Conservation (phyloP, 2,113 vertebrate genomes). For the Rutilus rutilus region DNA sequence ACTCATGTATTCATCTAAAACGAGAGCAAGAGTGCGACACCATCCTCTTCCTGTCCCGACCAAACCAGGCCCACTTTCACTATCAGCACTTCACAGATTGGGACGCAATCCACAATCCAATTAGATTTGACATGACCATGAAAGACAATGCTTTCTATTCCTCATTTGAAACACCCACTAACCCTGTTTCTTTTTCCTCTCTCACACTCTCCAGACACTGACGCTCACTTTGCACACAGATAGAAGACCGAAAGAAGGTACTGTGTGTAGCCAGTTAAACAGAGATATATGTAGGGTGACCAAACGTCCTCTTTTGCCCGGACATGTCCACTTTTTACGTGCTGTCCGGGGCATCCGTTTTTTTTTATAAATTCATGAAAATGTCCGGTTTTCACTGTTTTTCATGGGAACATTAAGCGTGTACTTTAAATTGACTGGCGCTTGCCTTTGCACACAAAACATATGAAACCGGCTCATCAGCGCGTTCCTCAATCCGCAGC, state of each 20-base stretch:
- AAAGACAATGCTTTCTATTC: constrained; percentile 40
- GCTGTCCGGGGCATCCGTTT: no score
- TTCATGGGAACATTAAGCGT: no score
- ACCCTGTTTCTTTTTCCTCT: not conserved
- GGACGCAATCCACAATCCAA: constrained; percentile 51
- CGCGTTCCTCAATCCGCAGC: no score
- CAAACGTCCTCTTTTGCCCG: no score
- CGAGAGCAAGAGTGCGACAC: not conserved
- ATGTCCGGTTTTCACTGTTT: no score
- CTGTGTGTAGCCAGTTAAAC: not conserved
- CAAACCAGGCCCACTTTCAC: constrained; percentile 40
- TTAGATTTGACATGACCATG: constrained; percentile 48
- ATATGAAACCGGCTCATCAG: no score
- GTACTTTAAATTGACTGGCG: no score
- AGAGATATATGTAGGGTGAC: no score
- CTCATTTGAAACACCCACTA: not conserved
- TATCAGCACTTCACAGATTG: constrained; percentile 43
- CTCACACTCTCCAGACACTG: not conserved
- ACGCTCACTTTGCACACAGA: not conserved
- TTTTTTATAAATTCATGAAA: no score
- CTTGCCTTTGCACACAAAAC: no score
- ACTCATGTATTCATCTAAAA: constrained; percentile 20
- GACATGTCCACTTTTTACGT: no score
- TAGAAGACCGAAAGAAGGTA: not conserved
- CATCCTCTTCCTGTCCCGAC: not conserved